A percentile compares a stretch with the other conserved stretches of the same genome.
These are phyloP conservation scores for Nannoperca australis DNA, from an alignment of 2,797 vertebrate genomes.

Conservation along the genomic window DNA sequence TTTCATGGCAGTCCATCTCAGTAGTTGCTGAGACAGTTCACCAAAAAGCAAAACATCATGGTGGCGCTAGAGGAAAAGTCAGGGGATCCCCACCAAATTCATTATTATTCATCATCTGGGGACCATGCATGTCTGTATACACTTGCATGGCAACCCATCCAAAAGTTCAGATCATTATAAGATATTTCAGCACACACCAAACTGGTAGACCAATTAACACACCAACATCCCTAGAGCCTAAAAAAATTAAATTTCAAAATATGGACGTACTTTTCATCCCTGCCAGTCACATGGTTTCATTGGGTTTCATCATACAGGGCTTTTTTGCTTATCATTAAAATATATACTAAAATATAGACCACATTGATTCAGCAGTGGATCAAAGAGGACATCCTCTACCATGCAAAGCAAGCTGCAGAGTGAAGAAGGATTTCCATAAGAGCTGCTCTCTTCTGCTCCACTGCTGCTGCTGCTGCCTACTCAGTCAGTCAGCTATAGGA, in stretches of 20 bases:
- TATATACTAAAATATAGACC: conserved; percentile 20
- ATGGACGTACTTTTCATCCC: conserved; percentile 14
- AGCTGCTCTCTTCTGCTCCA: conserved; percentile 71
- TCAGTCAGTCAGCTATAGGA: conserved; percentile 76
- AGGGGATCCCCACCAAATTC: background rate
- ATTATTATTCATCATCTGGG: background rate
- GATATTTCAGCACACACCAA: background rate
- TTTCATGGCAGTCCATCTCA: background rate
- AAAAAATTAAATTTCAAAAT: conserved; percentile 12
- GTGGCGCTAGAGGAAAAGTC: background rate
- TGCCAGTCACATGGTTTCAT: conserved; percentile 30
- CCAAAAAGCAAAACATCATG: background rate
- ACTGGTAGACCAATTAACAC: background rate
- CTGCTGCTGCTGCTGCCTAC: conserved; percentile 71
- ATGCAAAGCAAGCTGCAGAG: conserved; percentile 56
- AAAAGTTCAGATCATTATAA: background rate
- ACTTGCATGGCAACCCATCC: background rate
- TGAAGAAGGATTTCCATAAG: conserved; percentile 70
- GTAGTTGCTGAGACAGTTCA: background rate
- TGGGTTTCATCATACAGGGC: conserved; percentile 39
- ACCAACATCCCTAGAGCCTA: background rate
- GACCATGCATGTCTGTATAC: background rate
- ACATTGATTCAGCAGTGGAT: conserved; percentile 50
- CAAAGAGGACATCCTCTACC: conserved; percentile 56
- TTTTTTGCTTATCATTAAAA: conserved; percentile 45